A percentile compares a stretch with the other conserved stretches of the same genome.
These are phyloP conservation scores for Solenopsis fugax DNA, from an alignment of 1,140 invertebrate genomes.

Conservation along the genomic window DNA sequence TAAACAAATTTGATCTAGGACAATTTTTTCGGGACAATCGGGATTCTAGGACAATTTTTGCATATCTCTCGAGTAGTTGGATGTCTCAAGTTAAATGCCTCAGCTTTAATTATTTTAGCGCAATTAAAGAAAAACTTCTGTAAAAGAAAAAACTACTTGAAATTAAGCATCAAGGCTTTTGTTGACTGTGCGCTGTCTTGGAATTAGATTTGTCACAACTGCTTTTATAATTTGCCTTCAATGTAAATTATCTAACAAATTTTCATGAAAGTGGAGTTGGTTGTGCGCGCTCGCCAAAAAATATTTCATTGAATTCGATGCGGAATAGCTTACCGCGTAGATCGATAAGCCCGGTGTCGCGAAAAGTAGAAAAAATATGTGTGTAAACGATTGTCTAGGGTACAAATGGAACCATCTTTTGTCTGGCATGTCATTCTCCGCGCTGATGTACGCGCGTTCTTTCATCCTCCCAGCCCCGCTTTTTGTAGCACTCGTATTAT, in stretches of 20 bases:
- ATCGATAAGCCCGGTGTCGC: slow-evolving; percentile 36
- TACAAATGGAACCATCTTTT: slow-evolving; percentile 61
- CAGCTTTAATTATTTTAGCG: background rate
- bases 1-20: too few species aligned
- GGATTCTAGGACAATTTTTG: too few species aligned
- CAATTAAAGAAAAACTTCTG: background rate
- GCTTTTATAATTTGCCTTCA: background rate
- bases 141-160: background rate
- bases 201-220: background rate
- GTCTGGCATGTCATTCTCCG: slow-evolving; percentile 3
- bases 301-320: background rate
- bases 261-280: background rate
- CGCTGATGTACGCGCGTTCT: slow-evolving; percentile 36
- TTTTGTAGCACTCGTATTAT: slow-evolving; percentile 69
- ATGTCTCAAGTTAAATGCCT: too few species aligned
- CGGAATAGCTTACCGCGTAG: background rate
- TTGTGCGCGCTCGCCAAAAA: background rate
- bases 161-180: background rate
- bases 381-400: slow-evolving; percentile 52
- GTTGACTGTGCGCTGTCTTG: background rate
- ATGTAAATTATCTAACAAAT: background rate
- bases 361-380: slow-evolving; percentile 8
- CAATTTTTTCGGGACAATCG: too few species aligned
- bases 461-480: slow-evolving; percentile 35
- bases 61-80: too few species aligned